Evolutionary conservation across 2,113 vertebrate species (phyloP), one percentile per base, ranked within the genome.

Genomic region (Oncorhynchus keta): DNA sequence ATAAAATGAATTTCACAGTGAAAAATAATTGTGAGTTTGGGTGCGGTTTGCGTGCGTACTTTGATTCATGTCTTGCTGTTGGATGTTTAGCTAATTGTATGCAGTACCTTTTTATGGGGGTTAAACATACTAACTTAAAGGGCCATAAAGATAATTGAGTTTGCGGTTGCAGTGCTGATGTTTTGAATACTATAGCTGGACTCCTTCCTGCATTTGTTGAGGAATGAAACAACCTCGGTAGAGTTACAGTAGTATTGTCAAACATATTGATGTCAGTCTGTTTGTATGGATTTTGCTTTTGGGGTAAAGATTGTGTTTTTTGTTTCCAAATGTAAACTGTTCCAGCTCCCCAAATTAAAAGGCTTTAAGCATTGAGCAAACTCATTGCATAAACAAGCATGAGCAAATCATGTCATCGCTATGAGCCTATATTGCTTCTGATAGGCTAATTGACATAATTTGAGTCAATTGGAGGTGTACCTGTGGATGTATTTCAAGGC

Each of bases 311-410:
- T 48, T 13, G n/a, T 74, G 68, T 32, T 75, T 70, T 87, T 88
- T 82, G 76, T 87, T 78, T 78, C 55, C 4, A 78, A 32, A 32
- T 88, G 71, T 68, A 28, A 85, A 84, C 68, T 76, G 76, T 35
- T 35, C 35, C 35, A 35, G 35, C 79, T 79, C 70, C 67, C 76
- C 72, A 68, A 85, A 90, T 91, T 87, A 81, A 86, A 78, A 86
- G 75, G 73, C 84, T 89, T 86, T 89, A 68, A 70, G 81, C 81
- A 84, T 48, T 9, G 22, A 88, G 84, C 68, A 61, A 85, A 86
- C 76, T 84, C 39, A 78, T 79, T 70, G 70, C 81, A 82, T 77
- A 80, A 87, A 89, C 74, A 86, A 87, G 84, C 86, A 49, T 85
- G 85, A 85, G 76, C 76, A 87, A 83, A 90, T 90, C 84, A 79